Evolutionary conservation across 2,888 invertebrate species (phyloP), one percentile per base, ranked within the genome.

Genomic region (Nycteola revayana): DNA sequence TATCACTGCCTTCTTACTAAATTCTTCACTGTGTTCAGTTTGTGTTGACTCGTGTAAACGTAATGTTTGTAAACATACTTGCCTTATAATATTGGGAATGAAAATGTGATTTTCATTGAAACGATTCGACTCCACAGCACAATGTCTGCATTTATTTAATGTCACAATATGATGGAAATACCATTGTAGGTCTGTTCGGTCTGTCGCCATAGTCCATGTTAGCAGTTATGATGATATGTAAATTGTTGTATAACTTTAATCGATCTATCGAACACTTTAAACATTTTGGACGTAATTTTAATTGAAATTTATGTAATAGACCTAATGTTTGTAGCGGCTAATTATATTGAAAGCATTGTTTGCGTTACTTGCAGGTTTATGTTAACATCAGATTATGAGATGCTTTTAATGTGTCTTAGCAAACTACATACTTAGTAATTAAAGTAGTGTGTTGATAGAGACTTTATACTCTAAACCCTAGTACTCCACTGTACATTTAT

Each of bases 11-110:
- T 77, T 63, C 62, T 60, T 58, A 64, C 54, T 50, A 67, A 75
- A 71, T 66, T 71, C 53, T 66, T 71, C 54, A 60, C 65, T 75
- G 75, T 81, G 83, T 83, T 83, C 78, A 75, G 74, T 69, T 72
- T 67, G 59, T 70, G 62, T 62, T 60, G 63, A 18, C 18, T 5
- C 61, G 58, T 48, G 62, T 63, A 60, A n/a, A n/a, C n/a, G n/a
- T n/a, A n/a, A n/a, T 48, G 51, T 54, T 53, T 38, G 55, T 50
- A 50, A 52, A 48, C 55, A 66, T 62, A 77, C 75, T 80, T 76
- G 80, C 76, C 81, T 77, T 79, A 66, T 52, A 50, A 61, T 37
- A 44, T 51, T 52, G 35, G 53, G 32, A 46, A 54, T 66, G 68
- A 68, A 67, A 69, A 69, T 70, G 42, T 61, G 54, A 68, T 71